Percentiles rank a stretch among this genome's conserved stretches.
phyloP scores from a whole-genome alignment of 2,797 vertebrate species.

The Diplodus puntazzo region DNA sequence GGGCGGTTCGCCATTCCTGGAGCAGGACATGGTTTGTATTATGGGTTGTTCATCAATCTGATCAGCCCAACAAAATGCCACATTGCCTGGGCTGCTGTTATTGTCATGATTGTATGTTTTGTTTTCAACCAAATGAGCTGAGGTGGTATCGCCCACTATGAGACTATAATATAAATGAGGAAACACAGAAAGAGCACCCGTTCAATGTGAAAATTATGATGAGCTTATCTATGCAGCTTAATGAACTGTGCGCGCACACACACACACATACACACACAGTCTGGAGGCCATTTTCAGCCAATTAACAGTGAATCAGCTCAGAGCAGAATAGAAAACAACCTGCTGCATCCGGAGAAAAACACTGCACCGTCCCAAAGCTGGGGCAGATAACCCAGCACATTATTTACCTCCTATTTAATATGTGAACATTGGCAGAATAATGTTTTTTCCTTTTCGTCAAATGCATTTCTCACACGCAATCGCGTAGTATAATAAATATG shows the following conservation, averaged over 20 bases:
- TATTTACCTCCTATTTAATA: conserved; percentile 65
- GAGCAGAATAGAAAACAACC: conserved; percentile 72
- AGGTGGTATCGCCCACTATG: conserved; percentile 58
- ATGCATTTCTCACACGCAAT: conserved; percentile 38
- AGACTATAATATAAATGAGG: conserved; percentile 67
- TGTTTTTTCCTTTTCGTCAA: conserved; percentile 51
- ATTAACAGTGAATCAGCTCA: conserved; percentile 73
- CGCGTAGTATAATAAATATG: conserved; percentile 27
- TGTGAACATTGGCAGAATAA: conserved; percentile 31
- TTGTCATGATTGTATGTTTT: conserved; percentile 63
- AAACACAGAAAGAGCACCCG: conserved; percentile 42
- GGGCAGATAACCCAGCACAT: conserved; percentile 64
- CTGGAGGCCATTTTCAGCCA: conserved; percentile 72
- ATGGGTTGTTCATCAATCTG: conserved; percentile 51
- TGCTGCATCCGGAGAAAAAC: conserved; percentile 64
- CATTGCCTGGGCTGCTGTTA: conserved; percentile 48
- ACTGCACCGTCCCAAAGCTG: conserved; percentile 39
- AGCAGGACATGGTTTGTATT: conserved; percentile 43
- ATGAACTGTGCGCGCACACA: conserved; percentile 65
- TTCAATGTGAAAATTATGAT: conserved; percentile 73
- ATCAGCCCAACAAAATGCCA: conserved; percentile 54
- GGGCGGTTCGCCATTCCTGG: conserved; percentile 14
- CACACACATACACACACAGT: conserved; percentile 49
- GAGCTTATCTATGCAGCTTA: conserved; percentile 74
- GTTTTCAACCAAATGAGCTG: conserved; percentile 72